Conservation (phyloP, 2,113 vertebrate species). For the Hypanus sabinus region DNA sequence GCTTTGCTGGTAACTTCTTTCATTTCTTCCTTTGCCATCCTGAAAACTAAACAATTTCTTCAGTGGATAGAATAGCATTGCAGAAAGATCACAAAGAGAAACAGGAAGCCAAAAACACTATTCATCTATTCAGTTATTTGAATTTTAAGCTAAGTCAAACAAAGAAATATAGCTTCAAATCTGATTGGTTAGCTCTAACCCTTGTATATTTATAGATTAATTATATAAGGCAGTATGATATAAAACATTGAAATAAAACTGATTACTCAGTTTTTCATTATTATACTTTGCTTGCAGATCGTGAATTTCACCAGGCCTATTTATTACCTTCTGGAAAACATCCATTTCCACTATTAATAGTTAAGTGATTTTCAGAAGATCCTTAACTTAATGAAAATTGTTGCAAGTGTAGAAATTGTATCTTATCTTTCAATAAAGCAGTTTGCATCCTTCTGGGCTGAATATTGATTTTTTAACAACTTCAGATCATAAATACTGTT, state of each 20-base stretch:
- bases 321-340: background rate
- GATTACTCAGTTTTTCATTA: background rate
- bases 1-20: background rate
- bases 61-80: background rate
- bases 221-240: background rate
- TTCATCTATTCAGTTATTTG: background rate
- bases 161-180: background rate
- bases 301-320: background rate
- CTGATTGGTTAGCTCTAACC: background rate
- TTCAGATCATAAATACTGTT: no score
- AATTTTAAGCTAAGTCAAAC: background rate
- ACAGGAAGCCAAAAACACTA: background rate
- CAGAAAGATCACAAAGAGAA: background rate
- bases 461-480: no score
- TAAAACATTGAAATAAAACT: background rate
- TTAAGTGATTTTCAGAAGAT: background rate
- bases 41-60: background rate
- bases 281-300: background rate
- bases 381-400: background rate
- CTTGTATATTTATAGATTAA: background rate
- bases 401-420: background rate
- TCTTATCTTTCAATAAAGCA: no score
- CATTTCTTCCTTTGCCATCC: background rate
- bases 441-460: no score
- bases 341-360: background rate